Percentiles rank a stretch among this genome's conserved stretches.
Evolutionary conservation across 2,797 vertebrate genomes (phyloP).

Genomic region (Setipinna tenuifilis): DNA sequence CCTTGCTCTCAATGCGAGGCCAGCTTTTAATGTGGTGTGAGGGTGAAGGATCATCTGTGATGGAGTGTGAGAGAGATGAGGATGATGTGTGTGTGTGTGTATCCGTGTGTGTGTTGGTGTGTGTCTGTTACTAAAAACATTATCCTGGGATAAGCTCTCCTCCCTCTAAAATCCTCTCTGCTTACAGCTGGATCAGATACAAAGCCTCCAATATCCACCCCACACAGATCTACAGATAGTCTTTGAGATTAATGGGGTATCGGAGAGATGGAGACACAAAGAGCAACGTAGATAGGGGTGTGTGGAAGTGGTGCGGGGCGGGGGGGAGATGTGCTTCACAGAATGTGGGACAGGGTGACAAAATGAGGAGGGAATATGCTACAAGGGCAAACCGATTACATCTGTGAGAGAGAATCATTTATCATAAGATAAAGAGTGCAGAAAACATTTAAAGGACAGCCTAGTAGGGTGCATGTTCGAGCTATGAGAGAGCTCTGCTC

Average conservation of each 20-base stretch:
- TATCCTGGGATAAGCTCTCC: conserved; percentile 14
- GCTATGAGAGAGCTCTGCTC: neutral
- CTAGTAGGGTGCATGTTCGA: neutral
- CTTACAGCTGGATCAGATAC: conserved; percentile 15
- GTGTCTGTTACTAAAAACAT: neutral
- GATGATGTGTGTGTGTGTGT: neutral
- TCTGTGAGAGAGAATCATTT: conserved; percentile 8
- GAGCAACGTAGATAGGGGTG: neutral
- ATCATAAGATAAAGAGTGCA: neutral
- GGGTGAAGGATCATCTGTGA: neutral
- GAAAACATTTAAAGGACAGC: neutral
- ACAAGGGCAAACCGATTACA: neutral
- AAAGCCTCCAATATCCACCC: conserved; percentile 1
- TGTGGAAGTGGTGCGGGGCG: neutral
- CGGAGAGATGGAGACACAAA: neutral
- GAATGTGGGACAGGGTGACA: neutral
- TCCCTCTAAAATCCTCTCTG: conserved; percentile 27
- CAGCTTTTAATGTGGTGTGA: neutral
- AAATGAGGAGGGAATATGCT: neutral
- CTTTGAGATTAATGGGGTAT: conserved; percentile 12
- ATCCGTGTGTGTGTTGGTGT: conserved; percentile 6
- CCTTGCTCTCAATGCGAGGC: neutral
- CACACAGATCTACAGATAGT: neutral
- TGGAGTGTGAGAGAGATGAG: neutral
- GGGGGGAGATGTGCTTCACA: neutral